Evolutionary conservation across 1,140 invertebrate species (phyloP).

Genomic region (Phthorimaea operculella): DNA sequence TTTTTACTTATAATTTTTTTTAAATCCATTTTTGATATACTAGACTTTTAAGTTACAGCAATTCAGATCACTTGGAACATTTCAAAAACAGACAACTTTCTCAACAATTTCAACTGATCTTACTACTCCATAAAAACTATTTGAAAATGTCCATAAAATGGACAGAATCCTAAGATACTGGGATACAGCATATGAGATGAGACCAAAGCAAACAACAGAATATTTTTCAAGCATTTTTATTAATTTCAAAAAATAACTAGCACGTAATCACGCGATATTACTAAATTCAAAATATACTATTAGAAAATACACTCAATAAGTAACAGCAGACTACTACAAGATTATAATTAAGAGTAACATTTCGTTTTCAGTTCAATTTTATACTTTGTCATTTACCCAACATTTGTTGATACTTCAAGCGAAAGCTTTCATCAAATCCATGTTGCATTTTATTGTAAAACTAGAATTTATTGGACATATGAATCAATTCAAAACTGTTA

Average conservation of each 20-base stretch:
- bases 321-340: conserved; percentile 26
- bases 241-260: conserved; percentile 63
- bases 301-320: conserved; percentile 54
- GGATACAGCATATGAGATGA: no score
- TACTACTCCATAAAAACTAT: no score
- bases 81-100: no score
- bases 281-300: conserved; percentile 54
- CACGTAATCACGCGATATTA: conserved; percentile 56
- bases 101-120: no score
- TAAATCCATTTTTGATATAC: no score
- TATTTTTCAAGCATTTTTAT: conserved; percentile 61
- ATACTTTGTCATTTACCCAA: conserved; percentile 26
- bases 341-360: conserved; percentile 29
- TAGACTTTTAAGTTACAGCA: no score
- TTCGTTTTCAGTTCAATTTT: conserved; percentile 37
- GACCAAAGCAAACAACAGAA: conserved; percentile 16
- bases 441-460: neutral
- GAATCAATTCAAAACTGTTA: neutral
- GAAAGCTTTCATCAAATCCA: neutral
- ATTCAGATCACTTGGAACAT: no score
- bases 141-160: no score
- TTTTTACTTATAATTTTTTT: no score
- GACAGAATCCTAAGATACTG: no score
- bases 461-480: neutral
- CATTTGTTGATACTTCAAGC: neutral